Base-by-base conservation (phyloP, 2,888 invertebrate species). In the Macrosoma leucophasiata region DNA sequence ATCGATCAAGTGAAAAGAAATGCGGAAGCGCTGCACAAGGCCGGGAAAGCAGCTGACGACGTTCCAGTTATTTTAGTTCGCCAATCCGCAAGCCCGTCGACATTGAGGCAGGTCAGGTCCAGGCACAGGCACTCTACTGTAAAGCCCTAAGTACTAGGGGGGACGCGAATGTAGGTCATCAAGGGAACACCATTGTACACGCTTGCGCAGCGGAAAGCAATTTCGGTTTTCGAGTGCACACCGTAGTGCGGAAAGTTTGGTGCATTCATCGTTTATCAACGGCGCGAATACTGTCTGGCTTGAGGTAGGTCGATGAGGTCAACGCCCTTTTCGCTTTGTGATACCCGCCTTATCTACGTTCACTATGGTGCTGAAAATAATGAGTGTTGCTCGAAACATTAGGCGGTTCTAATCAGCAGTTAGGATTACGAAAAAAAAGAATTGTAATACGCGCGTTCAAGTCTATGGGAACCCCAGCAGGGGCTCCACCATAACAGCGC, bases 141-240 rank as follows among this genome's bases (percentile, higher is more conserved):
- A 73, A 76, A 59, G n/a, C 72, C 71, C 81, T 81, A 77, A 76
- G 69, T 69, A 62, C 65, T 62, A n/a, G 71, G 74, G 79, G 78
- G 77, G 71, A 48, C 46, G 47, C 43, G 47, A 60, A 81, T 77
- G 58, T 79, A 78, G 78, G 81, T 81, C 81, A 75, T 71, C 49
- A 61, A 70, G 62, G 66, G 69, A 62, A 62, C 61, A 38, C 46
- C 45, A 53, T 49, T 55, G 62, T 61, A 59, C 58, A 54, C 48
- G 58, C 53, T 54, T 46, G 55, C 50, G 42, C 37, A 53, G 58
- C 65, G 65, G 59, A 58, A 67, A 65, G 52, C 57, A 55, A 58
- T 59, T 58, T 53, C 46, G 52, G 51, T 53, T 54, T 59, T 55
- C 43, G 46, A 53, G 52, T 51, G 52, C 55, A 52, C 50, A 46